Percentiles rank a stretch among this genome's conserved stretches.
These are phyloP conservation scores for Phainopepla nitens DNA, from an alignment of 2,113 vertebrate genomes.

Conservation along the genomic window DNA sequence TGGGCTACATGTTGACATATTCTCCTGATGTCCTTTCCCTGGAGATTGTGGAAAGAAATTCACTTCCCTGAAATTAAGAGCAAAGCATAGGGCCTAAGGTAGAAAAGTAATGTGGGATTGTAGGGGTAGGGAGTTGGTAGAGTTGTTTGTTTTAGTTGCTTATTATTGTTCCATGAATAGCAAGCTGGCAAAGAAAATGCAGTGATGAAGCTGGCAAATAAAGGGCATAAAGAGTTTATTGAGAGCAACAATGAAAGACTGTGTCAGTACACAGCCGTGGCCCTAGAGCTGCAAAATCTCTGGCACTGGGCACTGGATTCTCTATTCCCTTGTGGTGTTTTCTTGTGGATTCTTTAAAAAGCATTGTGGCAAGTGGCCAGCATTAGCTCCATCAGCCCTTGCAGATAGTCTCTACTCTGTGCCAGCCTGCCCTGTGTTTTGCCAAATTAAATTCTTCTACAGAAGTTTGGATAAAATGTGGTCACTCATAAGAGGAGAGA, in stretches of 20 bases:
- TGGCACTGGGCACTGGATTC: neutral
- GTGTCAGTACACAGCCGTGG: constrained; percentile 12
- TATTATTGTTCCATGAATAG: neutral
- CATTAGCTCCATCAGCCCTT: neutral
- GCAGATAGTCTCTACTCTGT: neutral
- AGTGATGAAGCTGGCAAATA: constrained; percentile 9
- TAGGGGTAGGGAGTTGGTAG: neutral
- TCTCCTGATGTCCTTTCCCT: neutral
- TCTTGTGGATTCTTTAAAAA: constrained; percentile 37
- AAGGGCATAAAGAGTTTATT: constrained; percentile 52
- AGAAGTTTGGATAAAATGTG: neutral
- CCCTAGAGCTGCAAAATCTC: constrained; percentile 29
- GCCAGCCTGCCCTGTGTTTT: neutral
- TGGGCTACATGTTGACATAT: neutral
- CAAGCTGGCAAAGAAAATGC: constrained; percentile 5
- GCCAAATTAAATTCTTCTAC: neutral
- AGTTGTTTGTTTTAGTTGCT: constrained; percentile 17
- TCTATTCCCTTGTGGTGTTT: neutral
- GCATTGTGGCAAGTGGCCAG: constrained; percentile 18
- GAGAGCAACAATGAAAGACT: constrained; percentile 35
- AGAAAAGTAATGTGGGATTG: neutral
- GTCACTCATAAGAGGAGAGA: neutral
- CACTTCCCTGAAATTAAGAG: neutral
- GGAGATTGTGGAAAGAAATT: neutral
- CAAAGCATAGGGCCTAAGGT: neutral